Percentiles rank a stretch among this genome's conserved stretches.
Conservation (phyloP, 2,797 vertebrate species). For the Rhinichthys osculus region DNA sequence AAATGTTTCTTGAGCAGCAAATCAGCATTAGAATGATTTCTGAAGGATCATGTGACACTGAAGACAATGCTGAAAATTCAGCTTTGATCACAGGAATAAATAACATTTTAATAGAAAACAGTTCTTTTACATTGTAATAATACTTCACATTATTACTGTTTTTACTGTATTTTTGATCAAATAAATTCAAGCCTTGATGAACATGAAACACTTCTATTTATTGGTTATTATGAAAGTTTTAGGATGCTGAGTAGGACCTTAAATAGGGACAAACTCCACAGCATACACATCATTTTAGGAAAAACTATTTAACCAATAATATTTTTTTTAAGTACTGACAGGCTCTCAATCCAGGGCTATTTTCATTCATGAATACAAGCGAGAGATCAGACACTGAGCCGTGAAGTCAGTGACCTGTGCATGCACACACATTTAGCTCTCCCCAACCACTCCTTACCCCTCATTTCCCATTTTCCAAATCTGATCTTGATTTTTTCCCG, state of each 20-base stretch:
- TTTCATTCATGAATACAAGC: constrained; percentile 40
- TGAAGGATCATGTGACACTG: neutral
- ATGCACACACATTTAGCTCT: constrained; percentile 52
- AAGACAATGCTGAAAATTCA: neutral
- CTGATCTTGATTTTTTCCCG: constrained; percentile 42
- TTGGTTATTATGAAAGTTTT: neutral
- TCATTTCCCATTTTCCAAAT: constrained; percentile 58
- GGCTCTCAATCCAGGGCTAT: constrained; percentile 46
- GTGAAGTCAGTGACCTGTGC: constrained; percentile 52
- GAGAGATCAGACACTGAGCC: constrained; percentile 43
- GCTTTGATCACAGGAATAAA: neutral
- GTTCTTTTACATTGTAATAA: neutral
- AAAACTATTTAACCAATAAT: constrained; percentile 24
- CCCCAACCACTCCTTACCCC: constrained; percentile 56
- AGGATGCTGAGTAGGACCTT: neutral
- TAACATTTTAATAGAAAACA: neutral
- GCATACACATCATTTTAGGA: neutral
- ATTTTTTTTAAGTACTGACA: constrained; percentile 40
- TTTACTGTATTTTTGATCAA: neutral
- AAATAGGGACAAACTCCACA: neutral
- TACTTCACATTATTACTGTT: neutral
- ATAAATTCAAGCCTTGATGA: neutral
- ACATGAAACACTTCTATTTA: neutral
- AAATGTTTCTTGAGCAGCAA: neutral
- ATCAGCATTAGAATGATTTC: neutral